phyloP scores from a whole-genome alignment of 2,888 invertebrate genomes.

The Pachydiplax longipennis region DNA sequence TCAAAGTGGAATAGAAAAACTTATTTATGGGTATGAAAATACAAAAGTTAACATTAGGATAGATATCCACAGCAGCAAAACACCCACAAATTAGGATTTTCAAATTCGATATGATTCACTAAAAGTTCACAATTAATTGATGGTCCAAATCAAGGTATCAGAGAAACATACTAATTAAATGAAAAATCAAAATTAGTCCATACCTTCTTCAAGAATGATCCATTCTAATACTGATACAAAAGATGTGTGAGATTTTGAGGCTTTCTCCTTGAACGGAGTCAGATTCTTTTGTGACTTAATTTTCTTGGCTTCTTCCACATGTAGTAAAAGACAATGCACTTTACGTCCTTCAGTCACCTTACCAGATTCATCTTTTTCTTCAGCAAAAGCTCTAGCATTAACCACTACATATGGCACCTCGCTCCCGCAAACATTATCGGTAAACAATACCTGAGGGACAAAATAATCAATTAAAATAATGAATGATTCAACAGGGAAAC shows the following conservation, averaged over 20 bases:
- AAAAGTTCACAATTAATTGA: not conserved
- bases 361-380: not conserved
- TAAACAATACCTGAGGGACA: not conserved
- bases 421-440: not conserved
- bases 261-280: not conserved
- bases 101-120: not conserved
- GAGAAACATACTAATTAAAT: not conserved
- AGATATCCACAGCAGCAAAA: too few species aligned
- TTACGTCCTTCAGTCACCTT: not conserved
- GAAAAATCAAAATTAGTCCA: too few species aligned
- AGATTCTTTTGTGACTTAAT: not conserved
- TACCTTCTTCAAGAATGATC: slow-evolving; percentile 37
- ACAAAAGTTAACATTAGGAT: too few species aligned
- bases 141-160: not conserved
- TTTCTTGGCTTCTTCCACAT: slow-evolving; percentile 3
- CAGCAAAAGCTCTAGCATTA: not conserved
- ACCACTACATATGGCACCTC: slow-evolving; percentile 13
- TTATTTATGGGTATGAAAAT: too few species aligned
- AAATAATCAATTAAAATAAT: too few species aligned
- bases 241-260: not conserved
- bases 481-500: too few species aligned
- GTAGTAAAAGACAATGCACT: slow-evolving; percentile 32
- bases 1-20: too few species aligned
- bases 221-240: slow-evolving; percentile 46
- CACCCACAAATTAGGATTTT: too few species aligned